phyloP scores from a whole-genome alignment of 1,140 invertebrate genomes.

The Drepana arcuata region DNA sequence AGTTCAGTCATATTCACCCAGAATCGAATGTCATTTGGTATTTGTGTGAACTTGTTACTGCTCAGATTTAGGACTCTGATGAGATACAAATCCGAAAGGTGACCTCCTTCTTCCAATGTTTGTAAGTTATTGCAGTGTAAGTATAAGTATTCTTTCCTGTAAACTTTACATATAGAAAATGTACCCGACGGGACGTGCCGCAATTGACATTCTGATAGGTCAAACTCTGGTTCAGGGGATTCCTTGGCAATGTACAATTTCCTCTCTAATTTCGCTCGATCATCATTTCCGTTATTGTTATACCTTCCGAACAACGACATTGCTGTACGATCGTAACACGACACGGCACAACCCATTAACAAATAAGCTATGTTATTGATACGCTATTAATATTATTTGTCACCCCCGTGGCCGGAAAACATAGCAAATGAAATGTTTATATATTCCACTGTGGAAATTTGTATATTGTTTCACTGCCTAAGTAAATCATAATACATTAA shows the following conservation, averaged over 20 bases:
- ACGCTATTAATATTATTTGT: too few species aligned
- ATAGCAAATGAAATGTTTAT: too few species aligned
- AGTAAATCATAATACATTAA: too few species aligned
- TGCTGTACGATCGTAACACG: constrained; percentile 41
- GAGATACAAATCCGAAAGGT: constrained; percentile 77
- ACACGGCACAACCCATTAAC: constrained; percentile 65
- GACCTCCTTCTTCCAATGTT: constrained; percentile 79
- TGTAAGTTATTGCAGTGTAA: constrained; percentile 79
- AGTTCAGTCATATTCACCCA: constrained; percentile 78
- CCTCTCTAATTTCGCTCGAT: constrained; percentile 78
- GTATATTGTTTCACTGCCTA: too few species aligned
- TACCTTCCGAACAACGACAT: constrained; percentile 57
- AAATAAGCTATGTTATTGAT: too few species aligned
- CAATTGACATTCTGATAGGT: constrained; percentile 81
- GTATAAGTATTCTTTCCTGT: constrained; percentile 80
- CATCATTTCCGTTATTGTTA: constrained; percentile 50
- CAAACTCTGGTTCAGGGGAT: constrained; percentile 82
- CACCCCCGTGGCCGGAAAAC: too few species aligned
- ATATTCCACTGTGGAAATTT: too few species aligned
- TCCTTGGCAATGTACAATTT: constrained; percentile 83
- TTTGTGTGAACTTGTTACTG: constrained; percentile 77
- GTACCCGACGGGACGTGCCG: constrained; percentile 80
- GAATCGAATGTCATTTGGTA: constrained; percentile 76
- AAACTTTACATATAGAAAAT: constrained; percentile 83
- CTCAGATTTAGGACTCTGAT: constrained; percentile 81